A percentile compares a stretch with the other conserved stretches of the same genome.
These are phyloP conservation scores for Xestia rhomboidea DNA, from an alignment of 2,888 invertebrate genomes.

Conservation along the genomic window DNA sequence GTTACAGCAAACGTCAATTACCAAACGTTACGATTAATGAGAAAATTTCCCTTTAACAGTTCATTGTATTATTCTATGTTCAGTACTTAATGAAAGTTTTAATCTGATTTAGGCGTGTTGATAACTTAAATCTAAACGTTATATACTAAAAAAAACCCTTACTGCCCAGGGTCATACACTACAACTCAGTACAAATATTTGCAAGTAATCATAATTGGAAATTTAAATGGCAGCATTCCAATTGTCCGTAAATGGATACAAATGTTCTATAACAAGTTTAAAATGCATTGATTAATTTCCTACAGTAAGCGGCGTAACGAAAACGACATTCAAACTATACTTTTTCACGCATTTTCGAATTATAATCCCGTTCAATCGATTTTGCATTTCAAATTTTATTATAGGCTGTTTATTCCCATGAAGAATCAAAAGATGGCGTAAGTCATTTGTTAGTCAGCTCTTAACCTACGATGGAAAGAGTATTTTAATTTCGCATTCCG, in stretches of 20 bases:
- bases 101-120: background rate
- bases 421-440: conserved; percentile 33
- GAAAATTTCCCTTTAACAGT: background rate
- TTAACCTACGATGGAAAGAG: background rate
- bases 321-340: conserved; percentile 19
- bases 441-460: conserved; percentile 28
- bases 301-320: conserved; percentile 27
- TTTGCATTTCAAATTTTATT: conserved; percentile 37
- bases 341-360: conserved; percentile 37
- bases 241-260: conserved; percentile 9
- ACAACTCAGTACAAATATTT: background rate
- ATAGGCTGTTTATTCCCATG: conserved; percentile 40
- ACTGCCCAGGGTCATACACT: background rate
- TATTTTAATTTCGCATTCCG: conserved; percentile 26
- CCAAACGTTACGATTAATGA: background rate
- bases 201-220: background rate
- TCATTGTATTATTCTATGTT: background rate
- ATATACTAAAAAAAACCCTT: background rate
- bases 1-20: background rate
- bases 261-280: conserved; percentile 34
- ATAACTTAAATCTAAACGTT: background rate
- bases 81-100: background rate
- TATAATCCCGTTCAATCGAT: conserved; percentile 38
- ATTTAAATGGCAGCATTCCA: conserved; percentile 28
- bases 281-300: conserved; percentile 42